phyloP scores from a whole-genome alignment of 1,140 invertebrate genomes.

The Lordiphosa collinella region DNA sequence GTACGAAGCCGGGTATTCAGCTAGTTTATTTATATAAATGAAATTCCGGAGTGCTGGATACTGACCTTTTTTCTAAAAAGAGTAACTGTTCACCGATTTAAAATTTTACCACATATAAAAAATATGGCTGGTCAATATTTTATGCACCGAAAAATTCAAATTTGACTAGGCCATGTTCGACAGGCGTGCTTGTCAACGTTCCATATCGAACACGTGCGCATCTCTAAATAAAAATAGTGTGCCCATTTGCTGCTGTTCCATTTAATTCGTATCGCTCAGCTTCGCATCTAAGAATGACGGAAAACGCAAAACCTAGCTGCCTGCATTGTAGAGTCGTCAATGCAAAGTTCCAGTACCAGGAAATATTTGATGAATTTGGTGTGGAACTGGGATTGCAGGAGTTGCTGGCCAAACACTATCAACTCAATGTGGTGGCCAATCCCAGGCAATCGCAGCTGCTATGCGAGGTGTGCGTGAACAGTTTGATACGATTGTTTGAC shows the following conservation, averaged over 20 bases:
- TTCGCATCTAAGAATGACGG: conserved; percentile 39
- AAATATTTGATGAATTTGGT: conserved; percentile 68
- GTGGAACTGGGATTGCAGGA: conserved; percentile 49
- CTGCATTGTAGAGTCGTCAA: conserved; percentile 58
- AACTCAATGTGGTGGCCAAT: conserved; percentile 36
- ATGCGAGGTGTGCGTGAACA: conserved; percentile 54
- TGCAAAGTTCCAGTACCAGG: conserved; percentile 54
- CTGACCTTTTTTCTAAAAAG: too few species aligned
- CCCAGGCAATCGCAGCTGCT: conserved; percentile 27
- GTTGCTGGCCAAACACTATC: conserved; percentile 47
- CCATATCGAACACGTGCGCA: too few species aligned
- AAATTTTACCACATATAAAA: too few species aligned
- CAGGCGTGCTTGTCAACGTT: too few species aligned
- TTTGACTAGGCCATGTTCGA: too few species aligned
- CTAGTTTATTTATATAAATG: too few species aligned
- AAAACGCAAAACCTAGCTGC: conserved; percentile 55
- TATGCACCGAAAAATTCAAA: too few species aligned
- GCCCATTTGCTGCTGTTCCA: not conserved
- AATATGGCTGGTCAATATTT: too few species aligned
- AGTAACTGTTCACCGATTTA: too few species aligned
- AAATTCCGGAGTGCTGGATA: too few species aligned
- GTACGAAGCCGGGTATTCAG: too few species aligned
- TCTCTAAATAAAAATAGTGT: too few species aligned
- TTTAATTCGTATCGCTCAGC: conserved; percentile 30
- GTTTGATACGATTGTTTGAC: conserved; percentile 56